Conservation (phyloP, 2,113 vertebrate species). For the Caloenas nicobarica region DNA sequence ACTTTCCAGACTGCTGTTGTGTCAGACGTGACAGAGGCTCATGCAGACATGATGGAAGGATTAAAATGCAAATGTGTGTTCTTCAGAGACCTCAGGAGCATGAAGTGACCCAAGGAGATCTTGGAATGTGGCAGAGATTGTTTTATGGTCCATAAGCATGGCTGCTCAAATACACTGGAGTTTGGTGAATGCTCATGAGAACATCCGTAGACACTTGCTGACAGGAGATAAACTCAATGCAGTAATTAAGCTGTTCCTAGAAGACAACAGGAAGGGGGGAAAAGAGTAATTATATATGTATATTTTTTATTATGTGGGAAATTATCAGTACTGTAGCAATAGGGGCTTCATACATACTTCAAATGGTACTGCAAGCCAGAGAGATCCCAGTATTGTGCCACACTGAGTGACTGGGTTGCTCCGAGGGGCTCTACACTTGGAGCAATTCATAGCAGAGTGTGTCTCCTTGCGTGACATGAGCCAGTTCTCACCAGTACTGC, state of each 20-base stretch:
- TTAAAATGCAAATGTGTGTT: background rate
- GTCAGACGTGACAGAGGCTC: background rate
- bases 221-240: background rate
- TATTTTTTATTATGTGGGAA: background rate
- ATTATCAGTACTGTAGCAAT: background rate
- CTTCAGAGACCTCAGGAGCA: background rate
- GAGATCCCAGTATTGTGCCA: background rate
- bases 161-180: background rate
- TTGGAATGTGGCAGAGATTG: background rate
- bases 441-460: background rate
- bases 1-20: background rate
- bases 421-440: background rate
- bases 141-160: background rate
- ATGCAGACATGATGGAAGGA: background rate
- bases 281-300: background rate
- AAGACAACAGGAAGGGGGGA: background rate
- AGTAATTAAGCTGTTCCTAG: background rate
- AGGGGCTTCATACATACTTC: background rate
- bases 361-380: background rate
- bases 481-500: background rate
- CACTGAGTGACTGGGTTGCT: background rate
- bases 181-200: background rate
- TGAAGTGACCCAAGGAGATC: background rate
- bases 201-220: background rate
- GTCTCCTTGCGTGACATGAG: fast-evolving